Evolutionary conservation across 2,113 vertebrate species (phyloP), one percentile per base, ranked within the genome.

Genomic region (Leptodactylus fuscus): DNA sequence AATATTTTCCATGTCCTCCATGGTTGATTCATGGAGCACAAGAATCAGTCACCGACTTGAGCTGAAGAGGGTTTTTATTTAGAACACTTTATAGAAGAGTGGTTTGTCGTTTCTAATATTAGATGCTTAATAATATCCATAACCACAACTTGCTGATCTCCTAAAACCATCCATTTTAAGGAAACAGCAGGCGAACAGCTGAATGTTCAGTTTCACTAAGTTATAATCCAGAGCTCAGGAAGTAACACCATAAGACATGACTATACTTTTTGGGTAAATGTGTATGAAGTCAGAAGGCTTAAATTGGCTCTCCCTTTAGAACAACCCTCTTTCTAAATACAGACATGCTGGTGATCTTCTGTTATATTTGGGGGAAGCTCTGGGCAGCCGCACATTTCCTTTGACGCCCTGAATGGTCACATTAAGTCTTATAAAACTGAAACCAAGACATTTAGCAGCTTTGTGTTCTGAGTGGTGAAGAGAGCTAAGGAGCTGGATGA

Each of bases 61-160:
- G n/a, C n/a, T 10, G 8, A 13, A 48, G 24, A 48, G 15, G 12
- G n/a, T 46, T 44, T n/a, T 32, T 76, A 38, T 76, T 76, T 51
- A 76, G 74, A 76, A 22, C 27, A 34, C 46, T 32, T 34, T 76
- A 29, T 51, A 3, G 48, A 48, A 76, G 48, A 76, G 48, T 27
- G 27, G 74, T 51, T 53, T 34, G 70, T 27, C 22, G 75, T 55
- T 53, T 55, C 49, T 55, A 78, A 78, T 78, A 78, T 78, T 55
- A 78, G 75, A 78, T 36, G 48, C 13, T 78, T 78, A 36, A 55
- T 78, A 55, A 78, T 78, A 78, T 55, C 75, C 32, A 20, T 48
- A 53, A 78, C 73, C 73, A 55, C 75, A 78, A 55, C 32, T 55
- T 55, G 49, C 48, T 78, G 49, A 78, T n/a, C 75, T 55, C 16